phyloP scores from a whole-genome alignment of 2,888 invertebrate genomes.

The Cosmopolites sordidus region DNA sequence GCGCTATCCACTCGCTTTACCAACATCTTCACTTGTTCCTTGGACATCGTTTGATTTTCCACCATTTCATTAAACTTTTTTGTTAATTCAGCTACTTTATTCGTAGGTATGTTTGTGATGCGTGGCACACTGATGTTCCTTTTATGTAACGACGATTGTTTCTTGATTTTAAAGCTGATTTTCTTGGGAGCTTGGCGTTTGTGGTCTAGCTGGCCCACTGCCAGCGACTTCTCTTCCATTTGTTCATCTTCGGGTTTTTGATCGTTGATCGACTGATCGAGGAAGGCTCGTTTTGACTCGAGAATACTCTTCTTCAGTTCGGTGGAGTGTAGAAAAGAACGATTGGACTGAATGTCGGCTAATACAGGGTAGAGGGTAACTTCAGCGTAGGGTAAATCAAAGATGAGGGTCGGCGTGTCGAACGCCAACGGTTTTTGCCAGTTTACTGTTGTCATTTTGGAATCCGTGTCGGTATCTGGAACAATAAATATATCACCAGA shows the following conservation, averaged over 20 bases:
- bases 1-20: constrained; percentile 50
- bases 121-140: constrained; percentile 47
- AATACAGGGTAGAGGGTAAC: constrained; percentile 19
- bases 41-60: constrained; percentile 50
- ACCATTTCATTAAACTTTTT: constrained; percentile 64
- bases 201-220: constrained; percentile 17
- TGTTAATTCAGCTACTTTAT: constrained; percentile 63
- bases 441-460: constrained; percentile 20
- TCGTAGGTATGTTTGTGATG: constrained; percentile 40
- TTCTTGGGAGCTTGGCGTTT: constrained; percentile 49
- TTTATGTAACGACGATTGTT: constrained; percentile 48
- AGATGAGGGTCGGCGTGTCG: constrained; percentile 16
- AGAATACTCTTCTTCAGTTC: constrained; percentile 31
- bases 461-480: constrained; percentile 25
- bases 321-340: constrained; percentile 20
- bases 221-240: constrained; percentile 29
- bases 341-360: constrained; percentile 11
- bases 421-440: constrained; percentile 20
- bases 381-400: constrained; percentile 18
- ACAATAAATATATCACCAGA: not conserved
- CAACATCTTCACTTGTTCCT: constrained; percentile 51
- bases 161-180: constrained; percentile 61
- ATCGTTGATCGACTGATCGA: constrained; percentile 30
- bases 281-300: constrained; percentile 39
- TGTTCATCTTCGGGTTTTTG: constrained; percentile 24